Evolutionary conservation across 2,797 vertebrate genomes (phyloP).

Genomic region (Karalla daura): DNA sequence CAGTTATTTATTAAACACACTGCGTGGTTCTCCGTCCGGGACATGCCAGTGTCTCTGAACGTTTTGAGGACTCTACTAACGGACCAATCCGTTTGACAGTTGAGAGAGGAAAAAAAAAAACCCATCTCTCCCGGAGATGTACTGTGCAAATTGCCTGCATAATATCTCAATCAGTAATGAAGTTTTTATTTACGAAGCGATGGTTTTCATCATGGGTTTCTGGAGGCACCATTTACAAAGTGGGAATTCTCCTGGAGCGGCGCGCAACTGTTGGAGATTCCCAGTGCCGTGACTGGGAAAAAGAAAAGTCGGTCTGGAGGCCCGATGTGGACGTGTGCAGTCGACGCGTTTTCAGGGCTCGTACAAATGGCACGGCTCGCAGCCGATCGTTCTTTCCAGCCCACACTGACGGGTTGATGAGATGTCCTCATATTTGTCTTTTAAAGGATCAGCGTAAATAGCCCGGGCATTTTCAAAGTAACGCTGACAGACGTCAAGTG

Average conservation of each 20-base stretch:
- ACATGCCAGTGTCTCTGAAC: background rate
- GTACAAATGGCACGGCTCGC: background rate
- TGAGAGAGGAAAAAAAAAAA: background rate
- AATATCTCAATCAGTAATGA: too few relatives aligned
- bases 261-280: too few relatives aligned
- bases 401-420: background rate
- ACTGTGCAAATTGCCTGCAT: too few relatives aligned
- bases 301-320: background rate
- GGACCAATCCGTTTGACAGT: background rate
- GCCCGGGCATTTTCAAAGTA: constrained; percentile 5
- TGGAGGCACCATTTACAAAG: too few relatives aligned
- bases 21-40: too few relatives aligned
- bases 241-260: too few relatives aligned
- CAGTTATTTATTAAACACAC: too few relatives aligned
- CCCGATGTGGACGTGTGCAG: background rate
- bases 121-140: background rate
- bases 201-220: too few relatives aligned
- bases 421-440: background rate
- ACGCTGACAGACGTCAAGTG: constrained; percentile 28
- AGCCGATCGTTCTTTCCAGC: background rate
- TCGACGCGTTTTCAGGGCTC: background rate
- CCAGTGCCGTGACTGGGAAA: background rate
- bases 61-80: background rate
- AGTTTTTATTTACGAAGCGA: too few relatives aligned
- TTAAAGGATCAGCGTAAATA: background rate